These are phyloP conservation scores for Scolopax mira DNA, from an alignment of 2,113 vertebrate species.

Conservation along the genomic window DNA sequence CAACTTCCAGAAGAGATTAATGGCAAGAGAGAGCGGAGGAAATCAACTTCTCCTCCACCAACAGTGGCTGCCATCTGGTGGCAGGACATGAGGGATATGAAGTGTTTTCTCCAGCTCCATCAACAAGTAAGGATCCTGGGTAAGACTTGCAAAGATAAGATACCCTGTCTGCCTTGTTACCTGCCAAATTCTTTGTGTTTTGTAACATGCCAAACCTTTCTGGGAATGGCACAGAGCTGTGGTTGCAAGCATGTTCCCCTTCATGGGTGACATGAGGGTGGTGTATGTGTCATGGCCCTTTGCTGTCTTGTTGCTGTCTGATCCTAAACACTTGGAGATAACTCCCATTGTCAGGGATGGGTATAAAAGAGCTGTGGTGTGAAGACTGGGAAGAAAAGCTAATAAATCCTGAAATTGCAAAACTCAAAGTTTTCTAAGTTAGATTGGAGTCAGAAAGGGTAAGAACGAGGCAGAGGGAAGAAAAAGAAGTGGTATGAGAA, in stretches of 20 bases:
- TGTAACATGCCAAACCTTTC: not conserved
- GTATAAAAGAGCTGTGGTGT: rapidly evolving
- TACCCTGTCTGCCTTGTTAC: not conserved
- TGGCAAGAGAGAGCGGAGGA: not conserved
- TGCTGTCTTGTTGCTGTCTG: not conserved
- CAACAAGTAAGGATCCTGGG: rapidly evolving
- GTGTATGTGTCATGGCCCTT: rapidly evolving
- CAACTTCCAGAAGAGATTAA: conserved; percentile 41
- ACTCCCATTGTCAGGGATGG: rapidly evolving
- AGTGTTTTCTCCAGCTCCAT: not conserved
- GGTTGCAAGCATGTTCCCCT: rapidly evolving
- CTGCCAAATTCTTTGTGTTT: not conserved
- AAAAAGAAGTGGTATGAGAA: not conserved
- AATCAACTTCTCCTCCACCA: not conserved
- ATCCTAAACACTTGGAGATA: not conserved
- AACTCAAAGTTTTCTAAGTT: not conserved
- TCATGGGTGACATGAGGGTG: rapidly evolving
- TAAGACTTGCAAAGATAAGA: not conserved
- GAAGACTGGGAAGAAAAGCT: not conserved
- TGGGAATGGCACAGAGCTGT: not conserved
- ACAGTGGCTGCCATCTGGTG: conserved; percentile 1
- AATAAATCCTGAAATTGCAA: not conserved
- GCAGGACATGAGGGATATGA: not conserved
- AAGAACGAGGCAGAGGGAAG: not conserved
- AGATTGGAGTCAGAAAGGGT: not conserved